Base-by-base conservation (phyloP, 2,888 invertebrate genomes). In the Oligia fasciuncula region DNA sequence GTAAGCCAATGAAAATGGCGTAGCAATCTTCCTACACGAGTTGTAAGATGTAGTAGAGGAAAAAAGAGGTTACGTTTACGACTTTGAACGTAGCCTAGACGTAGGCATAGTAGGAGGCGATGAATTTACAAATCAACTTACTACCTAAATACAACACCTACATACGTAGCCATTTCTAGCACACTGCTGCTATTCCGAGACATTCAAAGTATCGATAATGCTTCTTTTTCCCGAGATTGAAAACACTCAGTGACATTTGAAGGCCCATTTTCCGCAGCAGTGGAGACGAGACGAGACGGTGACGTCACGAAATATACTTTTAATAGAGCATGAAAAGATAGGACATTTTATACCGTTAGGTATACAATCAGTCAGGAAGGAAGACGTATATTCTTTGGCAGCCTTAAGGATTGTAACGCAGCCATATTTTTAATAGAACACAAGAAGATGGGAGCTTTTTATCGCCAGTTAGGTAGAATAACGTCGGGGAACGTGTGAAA, bases 231-330 rank as follows among this genome's bases (percentile, higher is more conserved):
- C 65, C 54, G 70, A 83, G 60, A 72, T 74, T 57, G 67, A 49
- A 84, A 83, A 84, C 49, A 60, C 73, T 72, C 63, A 86, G 83
- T 73, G 84, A 84, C 86, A 83, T 83, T 84, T 86, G 86, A 83
- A 78, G 74, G 83, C 71, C 84, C 68, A 79, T 86, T 84, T 73
- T 51, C 86, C 74, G 77, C 60, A 73, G 19, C 74, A 57, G 35
- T 51, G 23, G 51, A 72, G 73, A 68, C 73, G 63, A 83, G 46
- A 46, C 46, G 46, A 46, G 71, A 80, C 63, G 65, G 14, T 81
- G 72, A 85, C 85, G 71, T 81, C 76, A 81, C 70, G 6, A 69
- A 73, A 84, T 67, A 71, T 84, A 70, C 54, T 82, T 77, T 81
- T 73, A 72, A 73, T 73, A 73, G 46, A 65, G 65, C 51, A 49